Evolutionary conservation across 2,113 vertebrate genomes (phyloP), one percentile per base, ranked within the genome.

Genomic region (Gnathonemus longibarbis): DNA sequence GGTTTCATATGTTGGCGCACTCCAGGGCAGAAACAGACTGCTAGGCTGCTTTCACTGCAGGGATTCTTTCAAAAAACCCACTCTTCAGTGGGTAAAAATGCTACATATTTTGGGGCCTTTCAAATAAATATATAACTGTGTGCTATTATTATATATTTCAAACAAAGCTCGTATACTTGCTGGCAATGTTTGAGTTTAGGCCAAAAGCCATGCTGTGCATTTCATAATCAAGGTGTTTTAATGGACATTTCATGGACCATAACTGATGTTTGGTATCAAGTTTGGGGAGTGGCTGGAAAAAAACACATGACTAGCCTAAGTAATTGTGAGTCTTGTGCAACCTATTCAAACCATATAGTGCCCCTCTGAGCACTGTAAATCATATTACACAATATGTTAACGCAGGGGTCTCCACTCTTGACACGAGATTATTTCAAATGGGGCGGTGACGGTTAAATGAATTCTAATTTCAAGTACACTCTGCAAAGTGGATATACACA

Each of bases 171-270:
- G 53, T 56, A 48, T 85, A 46, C 84, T 85, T 48, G 21, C 42
- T 48, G n/a, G 84, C 48, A 49, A 85, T 48, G 42, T 85, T 85
- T 48, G 19, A 88, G 56, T 48, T 17, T 24, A 77, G 62, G 46
- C 27, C 6, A 27, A 27, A 74, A 31, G 10, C 24, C 24, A 50
- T 77, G 62, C 46, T 88, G 9, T 45, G 8, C 24, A 17, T 84
- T 17, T 84, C 80, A 46, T 45, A 42, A 42, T 84, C 19, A 84
- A 84, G 83, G 66, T 89, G n/a, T 89, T 89, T 89, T 35, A 89
- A 39, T 49, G 45, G 42, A n/a, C 88, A 49, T 88, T 66, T 49
- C 8, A 19, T 46, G 46, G 11, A n/a, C 8, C 24, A 49, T 46
- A 49, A 15, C 9, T 24, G 21, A 85, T 85, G 45, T 84, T n/a